A percentile compares a stretch with the other conserved stretches of the same genome.
Evolutionary conservation across 1,140 invertebrate genomes (phyloP).

Genomic region (Drosophila punjabiensis): DNA sequence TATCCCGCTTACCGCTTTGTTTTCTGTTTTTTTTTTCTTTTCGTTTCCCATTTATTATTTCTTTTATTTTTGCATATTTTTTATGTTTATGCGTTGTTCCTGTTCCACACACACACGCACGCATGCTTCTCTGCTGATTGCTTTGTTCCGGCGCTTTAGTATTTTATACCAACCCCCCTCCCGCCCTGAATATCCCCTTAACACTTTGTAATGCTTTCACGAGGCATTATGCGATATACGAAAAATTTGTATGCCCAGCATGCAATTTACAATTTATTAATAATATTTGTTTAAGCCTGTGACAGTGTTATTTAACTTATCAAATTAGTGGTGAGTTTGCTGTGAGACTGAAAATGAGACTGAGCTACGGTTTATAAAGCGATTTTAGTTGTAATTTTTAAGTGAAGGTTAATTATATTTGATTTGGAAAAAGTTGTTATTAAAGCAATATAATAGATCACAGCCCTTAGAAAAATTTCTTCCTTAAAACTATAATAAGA

Average conservation of each 20-base stretch:
- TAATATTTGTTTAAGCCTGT: conserved; percentile 10
- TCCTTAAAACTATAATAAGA: neutral
- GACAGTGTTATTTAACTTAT: conserved; percentile 23
- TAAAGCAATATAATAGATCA: too few species aligned
- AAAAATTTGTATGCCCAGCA: conserved; percentile 29
- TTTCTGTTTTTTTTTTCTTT: neutral
- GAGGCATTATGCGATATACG: conserved; percentile 24
- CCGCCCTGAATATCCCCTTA: conserved; percentile 15
- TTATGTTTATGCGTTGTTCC: conserved; percentile 51
- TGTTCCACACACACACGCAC: conserved; percentile 34
- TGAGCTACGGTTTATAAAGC: neutral
- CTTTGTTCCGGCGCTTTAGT: conserved; percentile 79
- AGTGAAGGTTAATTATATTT: neutral
- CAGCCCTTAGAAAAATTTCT: neutral
- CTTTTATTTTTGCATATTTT: conserved; percentile 58
- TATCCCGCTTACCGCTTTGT: conserved; percentile 23
- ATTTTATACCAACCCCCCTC: conserved; percentile 14
- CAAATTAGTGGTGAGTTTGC: conserved; percentile 26
- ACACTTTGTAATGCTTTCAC: conserved; percentile 50
- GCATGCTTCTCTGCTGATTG: conserved; percentile 71
- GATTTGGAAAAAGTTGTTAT: too few species aligned
- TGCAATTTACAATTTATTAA: conserved; percentile 34
- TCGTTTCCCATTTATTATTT: conserved; percentile 43
- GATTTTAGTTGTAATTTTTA: neutral
- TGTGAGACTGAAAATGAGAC: neutral